Evolutionary conservation across 2,797 vertebrate species (phyloP).

Genomic region (Diplodus sargus): DNA sequence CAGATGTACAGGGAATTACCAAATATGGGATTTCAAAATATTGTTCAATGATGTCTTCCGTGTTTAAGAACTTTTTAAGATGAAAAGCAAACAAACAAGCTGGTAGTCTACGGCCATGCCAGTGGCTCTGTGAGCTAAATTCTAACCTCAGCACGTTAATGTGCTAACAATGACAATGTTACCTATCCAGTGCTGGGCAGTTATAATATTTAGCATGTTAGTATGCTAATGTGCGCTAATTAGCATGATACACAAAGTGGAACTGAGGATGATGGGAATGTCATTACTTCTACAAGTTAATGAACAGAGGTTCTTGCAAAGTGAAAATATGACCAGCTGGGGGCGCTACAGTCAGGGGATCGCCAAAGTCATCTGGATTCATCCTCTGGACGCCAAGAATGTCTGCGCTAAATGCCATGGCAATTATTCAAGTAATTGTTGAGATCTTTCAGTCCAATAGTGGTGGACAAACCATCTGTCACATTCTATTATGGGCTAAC

Average conservation of each 20-base stretch:
- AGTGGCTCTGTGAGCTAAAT: not conserved
- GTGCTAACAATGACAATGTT: not conserved
- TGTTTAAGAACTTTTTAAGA: not conserved
- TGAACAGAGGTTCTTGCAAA: not conserved
- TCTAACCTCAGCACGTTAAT: not conserved
- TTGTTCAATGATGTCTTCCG: not conserved
- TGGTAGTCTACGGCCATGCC: not conserved
- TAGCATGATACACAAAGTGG: not conserved
- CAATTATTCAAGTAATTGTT: not conserved
- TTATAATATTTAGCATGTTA: not conserved
- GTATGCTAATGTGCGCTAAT: not conserved
- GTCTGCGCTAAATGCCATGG: not conserved
- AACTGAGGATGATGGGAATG: too few species aligned
- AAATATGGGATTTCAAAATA: not conserved
- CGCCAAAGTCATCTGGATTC: not conserved
- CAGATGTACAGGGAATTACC: not conserved
- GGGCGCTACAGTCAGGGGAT: not conserved
- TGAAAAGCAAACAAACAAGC: too few species aligned
- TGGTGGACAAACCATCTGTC: too few species aligned
- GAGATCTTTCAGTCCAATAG: not conserved
- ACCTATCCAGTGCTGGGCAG: not conserved
- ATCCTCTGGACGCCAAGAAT: too few species aligned
- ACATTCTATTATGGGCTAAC: too few species aligned
- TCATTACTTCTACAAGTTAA: not conserved
- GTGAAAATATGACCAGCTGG: not conserved